These are phyloP conservation scores for Pogoniulus pusillus DNA, from an alignment of 2,797 vertebrate species.

Conservation along the genomic window DNA sequence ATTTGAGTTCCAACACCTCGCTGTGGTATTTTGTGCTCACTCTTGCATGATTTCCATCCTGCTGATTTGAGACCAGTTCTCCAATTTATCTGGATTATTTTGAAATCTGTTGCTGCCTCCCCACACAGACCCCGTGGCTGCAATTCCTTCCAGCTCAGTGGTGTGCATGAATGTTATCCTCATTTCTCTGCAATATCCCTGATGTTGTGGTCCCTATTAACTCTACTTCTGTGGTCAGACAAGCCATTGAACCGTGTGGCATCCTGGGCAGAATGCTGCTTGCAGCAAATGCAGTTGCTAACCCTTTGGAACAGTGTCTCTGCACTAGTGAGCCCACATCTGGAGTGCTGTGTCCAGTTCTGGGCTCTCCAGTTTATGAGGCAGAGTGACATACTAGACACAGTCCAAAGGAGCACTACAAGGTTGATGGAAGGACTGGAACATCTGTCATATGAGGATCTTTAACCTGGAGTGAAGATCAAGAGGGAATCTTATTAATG, in stretches of 20 bases:
- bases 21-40: neutral
- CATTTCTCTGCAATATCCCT: neutral
- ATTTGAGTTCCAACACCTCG: slow-evolving; percentile 27
- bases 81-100: slow-evolving; percentile 39
- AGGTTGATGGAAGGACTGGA: too few species aligned
- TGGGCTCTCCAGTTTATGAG: too few species aligned
- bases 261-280: neutral
- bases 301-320: neutral
- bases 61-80: slow-evolving; percentile 36
- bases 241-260: neutral
- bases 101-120: slow-evolving; percentile 20
- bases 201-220: neutral
- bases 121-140: neutral
- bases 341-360: too few species aligned
- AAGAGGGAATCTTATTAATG: too few species aligned
- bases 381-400: too few species aligned
- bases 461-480: too few species aligned
- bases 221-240: neutral
- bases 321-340: too few species aligned
- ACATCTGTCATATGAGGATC: too few species aligned
- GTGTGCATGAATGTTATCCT: neutral
- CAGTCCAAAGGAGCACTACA: too few species aligned
- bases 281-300: neutral
- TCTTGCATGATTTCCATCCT: slow-evolving; percentile 47
- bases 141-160: slow-evolving; percentile 16